Evolutionary conservation across 2,888 invertebrate genomes (phyloP), one percentile per base, ranked within the genome.

Genomic region (Cheiracanthium punctorium): DNA sequence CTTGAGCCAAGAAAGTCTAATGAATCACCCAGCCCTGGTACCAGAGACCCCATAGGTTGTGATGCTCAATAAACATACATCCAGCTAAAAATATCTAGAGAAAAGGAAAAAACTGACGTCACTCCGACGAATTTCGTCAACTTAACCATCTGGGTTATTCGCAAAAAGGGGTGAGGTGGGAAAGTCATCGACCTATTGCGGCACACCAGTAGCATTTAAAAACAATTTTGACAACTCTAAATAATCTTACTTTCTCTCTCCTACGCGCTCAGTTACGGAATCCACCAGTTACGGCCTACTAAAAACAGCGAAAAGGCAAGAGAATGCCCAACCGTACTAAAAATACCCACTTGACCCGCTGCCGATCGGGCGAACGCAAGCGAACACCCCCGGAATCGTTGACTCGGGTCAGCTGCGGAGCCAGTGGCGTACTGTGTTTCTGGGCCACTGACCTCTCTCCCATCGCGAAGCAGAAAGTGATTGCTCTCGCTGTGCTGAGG

Each of bases 401-500:
- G 30, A 32, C 32, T 20, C 69, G 33, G n/a, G 33, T 69, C 37
- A 69, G 12, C 37, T 20, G n/a, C 12, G 77, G 77, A 67, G 30
- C 43, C 72, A 84, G 77, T 77, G 73, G 79, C 77, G 71, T 77
- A 73, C 67, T 84, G 67, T 84, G 84, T 84, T 84, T 84, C 77
- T 84, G 37, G 84, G 84, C 24, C 79, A 79, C 43, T 67, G 84
- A 84, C 84, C 84, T 84, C 77, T n/a, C n/a, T n/a, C n/a, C n/a
- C n/a, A n/a, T n/a, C n/a, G 33, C 32, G 28, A 48, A 41, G 65
- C 64, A 37, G 71, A 67, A 77, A 69, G 69, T 69, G 69, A 33
- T 69, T n/a, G n/a, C n/a, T n/a, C n/a, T n/a, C n/a, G n/a, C n/a
- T n/a, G n/a, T n/a, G n/a, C 14, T 33, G 10, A 24, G 69, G 69